phyloP scores from a whole-genome alignment of 2,113 vertebrate genomes.

The Dipodomys ordii region DNA sequence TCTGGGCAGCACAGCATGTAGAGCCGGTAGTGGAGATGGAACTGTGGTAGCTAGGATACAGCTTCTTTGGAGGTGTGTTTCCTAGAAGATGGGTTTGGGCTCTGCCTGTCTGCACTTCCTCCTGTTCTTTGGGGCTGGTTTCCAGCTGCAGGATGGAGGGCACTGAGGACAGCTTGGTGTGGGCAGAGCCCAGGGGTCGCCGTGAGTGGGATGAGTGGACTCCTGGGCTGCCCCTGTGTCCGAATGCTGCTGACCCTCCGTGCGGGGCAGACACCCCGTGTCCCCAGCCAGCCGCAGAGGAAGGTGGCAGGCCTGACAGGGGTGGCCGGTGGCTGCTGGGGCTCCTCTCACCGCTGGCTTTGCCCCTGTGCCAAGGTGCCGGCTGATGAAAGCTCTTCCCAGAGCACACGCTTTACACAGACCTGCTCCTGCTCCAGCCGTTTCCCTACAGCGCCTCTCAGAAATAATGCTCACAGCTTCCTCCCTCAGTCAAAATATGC shows the following conservation, averaged over 20 bases:
- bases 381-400: background rate
- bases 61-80: background rate
- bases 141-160: background rate
- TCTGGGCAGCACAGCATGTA: background rate
- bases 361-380: background rate
- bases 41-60: too few species aligned
- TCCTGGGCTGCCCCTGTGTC: background rate
- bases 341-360: too few species aligned
- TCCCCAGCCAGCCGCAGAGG: too few species aligned
- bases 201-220: background rate
- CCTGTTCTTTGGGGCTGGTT: background rate
- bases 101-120: background rate
- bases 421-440: background rate
- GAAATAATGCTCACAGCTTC: background rate
- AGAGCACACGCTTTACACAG: background rate
- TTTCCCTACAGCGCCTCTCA: background rate
- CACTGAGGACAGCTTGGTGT: background rate
- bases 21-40: background rate
- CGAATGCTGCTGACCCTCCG: too few species aligned
- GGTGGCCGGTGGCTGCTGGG: too few species aligned
- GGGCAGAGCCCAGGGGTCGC: background rate
- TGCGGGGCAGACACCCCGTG: too few species aligned
- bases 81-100: background rate
- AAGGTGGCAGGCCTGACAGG: too few species aligned
- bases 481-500: background rate